These are phyloP conservation scores for Semotilus atromaculatus DNA, from an alignment of 2,797 vertebrate genomes.

Conservation along the genomic window DNA sequence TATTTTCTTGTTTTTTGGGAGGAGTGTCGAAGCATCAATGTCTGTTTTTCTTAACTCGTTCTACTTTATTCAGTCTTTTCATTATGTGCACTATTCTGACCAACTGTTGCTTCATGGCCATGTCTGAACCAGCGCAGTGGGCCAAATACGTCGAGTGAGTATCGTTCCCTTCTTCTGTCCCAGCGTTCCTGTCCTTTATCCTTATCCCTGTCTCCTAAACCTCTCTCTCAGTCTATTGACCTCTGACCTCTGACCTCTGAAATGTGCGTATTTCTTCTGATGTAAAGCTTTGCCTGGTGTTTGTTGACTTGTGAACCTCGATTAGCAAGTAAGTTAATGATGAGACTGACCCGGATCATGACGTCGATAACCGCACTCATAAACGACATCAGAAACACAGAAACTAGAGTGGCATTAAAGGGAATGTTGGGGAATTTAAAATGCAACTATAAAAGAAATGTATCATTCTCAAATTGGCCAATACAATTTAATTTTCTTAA, in stretches of 20 bases:
- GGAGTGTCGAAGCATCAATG: background rate
- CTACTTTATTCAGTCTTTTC: conserved; percentile 93
- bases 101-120: conserved; percentile 99
- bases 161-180: conserved; percentile 51
- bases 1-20: background rate
- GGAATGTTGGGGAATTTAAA: conserved; percentile 21
- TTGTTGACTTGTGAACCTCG: conserved; percentile 70
- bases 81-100: conserved; percentile 99
- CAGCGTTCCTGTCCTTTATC: conserved; percentile 3
- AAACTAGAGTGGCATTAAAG: conserved; percentile 47
- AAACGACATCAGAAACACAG: too few relatives aligned
- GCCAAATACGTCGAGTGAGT: conserved; percentile 98
- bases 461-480: conserved; percentile 31
- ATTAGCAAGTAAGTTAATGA: conserved; percentile 68
- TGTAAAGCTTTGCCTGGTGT: conserved; percentile 69
- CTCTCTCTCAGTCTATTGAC: conserved; percentile 58
- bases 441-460: conserved; percentile 21
- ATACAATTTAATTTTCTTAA: background rate
- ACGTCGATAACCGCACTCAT: conserved; percentile 58
- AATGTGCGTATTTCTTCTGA: conserved; percentile 63
- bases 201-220: conserved; percentile 30
- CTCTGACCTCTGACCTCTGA: conserved; percentile 59
- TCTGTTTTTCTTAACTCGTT: conserved; percentile 80
- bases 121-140: conserved; percentile 91
- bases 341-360: conserved; percentile 58